Evolutionary conservation across 2,888 invertebrate species (phyloP).

Genomic region (Axea sp.): DNA sequence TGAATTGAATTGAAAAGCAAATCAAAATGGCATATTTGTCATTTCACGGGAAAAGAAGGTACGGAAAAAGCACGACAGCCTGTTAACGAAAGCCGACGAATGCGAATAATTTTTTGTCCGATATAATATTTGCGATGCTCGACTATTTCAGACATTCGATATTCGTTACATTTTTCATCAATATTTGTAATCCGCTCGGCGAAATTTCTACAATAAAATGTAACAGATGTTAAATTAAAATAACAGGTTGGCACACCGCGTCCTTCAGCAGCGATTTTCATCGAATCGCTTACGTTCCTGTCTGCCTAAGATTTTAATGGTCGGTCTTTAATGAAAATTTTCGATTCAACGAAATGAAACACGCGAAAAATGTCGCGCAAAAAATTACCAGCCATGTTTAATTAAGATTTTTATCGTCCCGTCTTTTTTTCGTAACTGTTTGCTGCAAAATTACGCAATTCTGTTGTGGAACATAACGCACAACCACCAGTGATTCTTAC

Average conservation of each 20-base stretch:
- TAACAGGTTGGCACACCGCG: slow-evolving; percentile 10
- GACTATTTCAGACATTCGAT: slow-evolving; percentile 32
- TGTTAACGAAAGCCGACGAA: slow-evolving; percentile 11
- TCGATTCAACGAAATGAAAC: neutral
- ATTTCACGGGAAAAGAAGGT: slow-evolving; percentile 9
- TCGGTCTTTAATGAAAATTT: slow-evolving; percentile 32
- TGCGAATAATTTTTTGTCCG: slow-evolving; percentile 33
- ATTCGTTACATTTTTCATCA: slow-evolving; percentile 49
- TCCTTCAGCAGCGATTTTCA: slow-evolving; percentile 28
- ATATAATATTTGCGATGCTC: slow-evolving; percentile 21
- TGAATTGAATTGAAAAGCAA: slow-evolving; percentile 27
- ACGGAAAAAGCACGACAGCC: slow-evolving; percentile 9
- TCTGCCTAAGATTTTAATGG: slow-evolving; percentile 29
- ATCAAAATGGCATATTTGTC: slow-evolving; percentile 26
- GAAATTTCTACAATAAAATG: slow-evolving; percentile 41
- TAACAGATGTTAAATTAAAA: slow-evolving; percentile 49
- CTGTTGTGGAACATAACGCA: no score
- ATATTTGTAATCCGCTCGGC: slow-evolving; percentile 30
- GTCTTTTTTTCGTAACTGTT: neutral
- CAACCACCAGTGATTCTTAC: no score
- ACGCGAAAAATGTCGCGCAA: slow-evolving; percentile 9
- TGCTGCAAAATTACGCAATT: no score
- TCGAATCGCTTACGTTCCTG: slow-evolving; percentile 38
- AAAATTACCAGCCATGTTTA: slow-evolving; percentile 8
- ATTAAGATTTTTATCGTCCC: slow-evolving; percentile 14